Percentiles rank a stretch among this genome's conserved stretches.
Conservation (phyloP, 2,113 vertebrate species). For the Psephotus haematonotus region DNA sequence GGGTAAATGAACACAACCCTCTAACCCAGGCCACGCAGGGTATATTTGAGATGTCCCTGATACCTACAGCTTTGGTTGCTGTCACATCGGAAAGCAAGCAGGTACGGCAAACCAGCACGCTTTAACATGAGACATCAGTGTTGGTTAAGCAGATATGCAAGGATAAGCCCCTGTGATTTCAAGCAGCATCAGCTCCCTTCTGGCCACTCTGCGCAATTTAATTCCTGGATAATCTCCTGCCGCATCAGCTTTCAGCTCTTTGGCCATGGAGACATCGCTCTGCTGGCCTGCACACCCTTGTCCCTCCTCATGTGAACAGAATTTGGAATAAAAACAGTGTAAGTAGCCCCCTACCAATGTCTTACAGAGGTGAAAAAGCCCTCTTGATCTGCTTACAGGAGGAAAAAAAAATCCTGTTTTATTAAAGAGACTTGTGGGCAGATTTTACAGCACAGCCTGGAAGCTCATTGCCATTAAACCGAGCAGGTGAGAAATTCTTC, state of each 20-base stretch:
- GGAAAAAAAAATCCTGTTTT: neutral
- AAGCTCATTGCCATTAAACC: neutral
- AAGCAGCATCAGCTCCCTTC: neutral
- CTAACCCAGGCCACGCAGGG: neutral
- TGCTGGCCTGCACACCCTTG: neutral
- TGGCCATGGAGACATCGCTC: fast-evolving
- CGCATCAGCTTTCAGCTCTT: neutral
- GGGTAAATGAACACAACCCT: neutral
- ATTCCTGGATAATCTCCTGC: neutral
- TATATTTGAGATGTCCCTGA: fast-evolving
- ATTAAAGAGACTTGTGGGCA: neutral
- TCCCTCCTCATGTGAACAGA: neutral
- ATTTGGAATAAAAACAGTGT: neutral
- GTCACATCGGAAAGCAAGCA: neutral
- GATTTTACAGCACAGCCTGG: neutral
- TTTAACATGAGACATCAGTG: fast-evolving
- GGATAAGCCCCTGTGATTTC: neutral
- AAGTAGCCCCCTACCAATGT: neutral
- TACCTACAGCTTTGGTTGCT: neutral
- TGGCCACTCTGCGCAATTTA: neutral
- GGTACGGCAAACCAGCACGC: neutral
- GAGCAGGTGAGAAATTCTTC: neutral
- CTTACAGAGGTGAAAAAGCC: neutral
- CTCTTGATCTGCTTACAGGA: neutral
- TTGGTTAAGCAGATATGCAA: neutral